Base-by-base conservation (phyloP, 1,140 invertebrate genomes). In the Lepidurus arcticus region DNA sequence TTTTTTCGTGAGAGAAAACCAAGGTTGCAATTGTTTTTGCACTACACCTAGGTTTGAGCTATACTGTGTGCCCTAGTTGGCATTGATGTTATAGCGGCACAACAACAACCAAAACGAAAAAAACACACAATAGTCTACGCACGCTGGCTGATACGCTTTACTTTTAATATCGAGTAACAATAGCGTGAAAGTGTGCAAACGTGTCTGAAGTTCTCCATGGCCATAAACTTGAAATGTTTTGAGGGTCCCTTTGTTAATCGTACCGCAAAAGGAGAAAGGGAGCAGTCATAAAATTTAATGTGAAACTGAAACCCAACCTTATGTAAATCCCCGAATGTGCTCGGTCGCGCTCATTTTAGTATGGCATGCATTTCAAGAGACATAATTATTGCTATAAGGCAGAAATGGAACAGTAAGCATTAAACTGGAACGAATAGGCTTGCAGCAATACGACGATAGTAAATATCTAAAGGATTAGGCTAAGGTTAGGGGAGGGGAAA, bases 371-470 rank as follows among this genome's bases (percentile, higher is more conserved):
- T 47, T 47, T 47, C 45, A 47, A 47, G 45, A 47, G 45, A 1
- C 45, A 7, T 5, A 47, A 47, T 16, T 10, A 47, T 65, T 9
- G 21, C 8, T 16, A 0, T 9, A 65, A 4, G 21, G 53, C 1
- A 65, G 21, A n/a, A 65, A 65, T 21, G 21, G 53, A 65, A 65
- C 13, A 65, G 16, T 1, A 21, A 13, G 2, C 16, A 65, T n/a
- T n/a, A 21, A 65, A 65, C 16, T 65, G 53, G 53, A 65, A 65
- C 53, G 16, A 65, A 65, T n/a, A 65, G 53, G 53, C 53, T 65
- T 65, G n/a, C 4, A 4, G 4, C 3, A 7, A 65, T 65, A 65
- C 16, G 21, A 65, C 5, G 6, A 1, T 65, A 65, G 34, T 3
- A 34, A 34, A 34, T 34, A 34, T 34, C 53, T 65, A 65, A 65